Conservation (phyloP, 2,888 invertebrate genomes). For the Caenorhabditis doughertyi region DNA sequence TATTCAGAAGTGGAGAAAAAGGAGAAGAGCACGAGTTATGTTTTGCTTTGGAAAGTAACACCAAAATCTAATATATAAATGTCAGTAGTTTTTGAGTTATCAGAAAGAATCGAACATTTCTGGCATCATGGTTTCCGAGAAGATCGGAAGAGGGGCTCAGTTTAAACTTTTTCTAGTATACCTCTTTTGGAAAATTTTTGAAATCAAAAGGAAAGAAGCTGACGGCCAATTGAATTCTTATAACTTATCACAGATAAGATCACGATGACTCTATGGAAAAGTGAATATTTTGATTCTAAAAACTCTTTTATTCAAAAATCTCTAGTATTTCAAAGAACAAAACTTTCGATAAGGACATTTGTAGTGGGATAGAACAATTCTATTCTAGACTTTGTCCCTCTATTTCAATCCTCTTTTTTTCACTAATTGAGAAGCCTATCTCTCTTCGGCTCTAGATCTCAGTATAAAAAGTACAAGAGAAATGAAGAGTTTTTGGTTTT, state of each 20-base stretch:
- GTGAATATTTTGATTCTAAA: no score
- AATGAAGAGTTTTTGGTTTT: not conserved
- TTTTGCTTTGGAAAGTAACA: not conserved
- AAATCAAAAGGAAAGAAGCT: no score
- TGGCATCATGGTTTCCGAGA: no score
- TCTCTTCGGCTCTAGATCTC: not conserved
- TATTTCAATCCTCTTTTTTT: not conserved
- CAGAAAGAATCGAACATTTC: no score
- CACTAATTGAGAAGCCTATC: conserved; percentile 26
- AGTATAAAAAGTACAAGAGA: conserved; percentile 8
- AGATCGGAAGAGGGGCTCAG: no score
- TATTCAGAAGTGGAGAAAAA: conserved; percentile 16
- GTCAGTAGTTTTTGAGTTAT: no score
- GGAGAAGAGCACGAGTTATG: conserved; percentile 2
- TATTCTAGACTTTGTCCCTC: conserved; percentile 14
- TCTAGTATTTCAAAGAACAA: not conserved
- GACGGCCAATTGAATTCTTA: no score
- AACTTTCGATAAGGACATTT: conserved; percentile 1
- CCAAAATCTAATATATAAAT: no score
- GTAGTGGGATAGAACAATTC: conserved; percentile 3
- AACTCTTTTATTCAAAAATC: no score
- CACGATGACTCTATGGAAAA: no score
- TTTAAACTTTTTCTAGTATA: no score
- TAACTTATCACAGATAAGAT: no score
- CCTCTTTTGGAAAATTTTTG: not conserved